A percentile compares a stretch with the other conserved stretches of the same genome.
Evolutionary conservation across 2,113 vertebrate species (phyloP).

Genomic region (Siniperca knerii): DNA sequence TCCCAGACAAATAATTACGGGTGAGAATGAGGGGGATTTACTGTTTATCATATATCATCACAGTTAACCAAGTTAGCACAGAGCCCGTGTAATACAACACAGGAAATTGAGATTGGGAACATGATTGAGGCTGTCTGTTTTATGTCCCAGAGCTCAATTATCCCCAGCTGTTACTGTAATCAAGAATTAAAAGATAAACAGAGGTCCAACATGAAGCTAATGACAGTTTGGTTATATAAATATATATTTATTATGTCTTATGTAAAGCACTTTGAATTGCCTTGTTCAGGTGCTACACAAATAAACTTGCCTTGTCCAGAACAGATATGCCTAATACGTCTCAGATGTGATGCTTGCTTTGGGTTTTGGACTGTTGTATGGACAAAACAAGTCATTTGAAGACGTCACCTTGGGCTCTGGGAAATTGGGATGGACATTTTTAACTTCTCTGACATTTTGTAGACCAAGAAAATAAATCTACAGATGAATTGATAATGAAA

Average conservation of each 20-base stretch:
- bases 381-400: too few species aligned
- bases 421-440: too few species aligned
- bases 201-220: not conserved
- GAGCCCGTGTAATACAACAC: not conserved
- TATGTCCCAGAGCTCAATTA: not conserved
- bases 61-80: not conserved
- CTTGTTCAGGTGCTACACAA: not conserved
- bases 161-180: not conserved
- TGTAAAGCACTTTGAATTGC: not conserved
- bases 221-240: not conserved
- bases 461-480: not conserved
- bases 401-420: too few species aligned
- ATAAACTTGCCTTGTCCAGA: not conserved
- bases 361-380: too few species aligned
- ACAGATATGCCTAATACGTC: not conserved
- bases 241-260: too few species aligned
- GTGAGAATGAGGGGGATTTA: not conserved
- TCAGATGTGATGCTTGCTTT: too few species aligned
- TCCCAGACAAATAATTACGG: not conserved
- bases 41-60: not conserved
- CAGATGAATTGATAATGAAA: not conserved
- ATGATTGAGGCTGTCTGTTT: not conserved
- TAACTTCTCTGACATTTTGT: too few species aligned
- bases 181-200: conserved; percentile 10
- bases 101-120: conserved; percentile 22